Evolutionary conservation across 2,888 invertebrate genomes (phyloP), one percentile per base, ranked within the genome.

Genomic region (Drosophila birchii): DNA sequence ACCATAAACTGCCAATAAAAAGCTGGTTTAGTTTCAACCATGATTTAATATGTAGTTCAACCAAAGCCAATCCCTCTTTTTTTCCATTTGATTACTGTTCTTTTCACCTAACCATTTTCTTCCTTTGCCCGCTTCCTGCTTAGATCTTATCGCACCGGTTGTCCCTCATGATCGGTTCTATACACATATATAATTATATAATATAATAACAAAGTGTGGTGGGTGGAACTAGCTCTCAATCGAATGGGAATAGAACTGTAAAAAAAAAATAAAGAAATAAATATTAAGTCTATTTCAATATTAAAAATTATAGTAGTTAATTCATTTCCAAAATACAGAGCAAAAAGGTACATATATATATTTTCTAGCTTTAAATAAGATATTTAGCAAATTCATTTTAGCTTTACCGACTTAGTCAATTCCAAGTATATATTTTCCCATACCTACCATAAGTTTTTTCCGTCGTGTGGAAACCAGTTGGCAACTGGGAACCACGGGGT

Each of bases 131-230:
- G 70, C 45, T 67, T 67, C 67, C 67, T 67, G 67, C 39, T 67
- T 67, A 67, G 70, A 67, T 67, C n/a, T 47, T 70, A 67, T 67
- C 67, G 39, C 41, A 64, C 66, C 36, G 49, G 64, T 66, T 64
- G 64, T 64, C 64, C 49, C 64, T 43, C 64, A 49, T 29, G 64
- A 64, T 64, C 41, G 34, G 64, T 49, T 49, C 39, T 26, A 64
- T 12, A 34, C 20, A n/a, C 14, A 41, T 18, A 18, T 32, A 49
- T 41, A 64, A 49, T 66, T 64, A 36, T 34, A 51, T 51, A 51
- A 36, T 34, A 51, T 51, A 51, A 34, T 6, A 34, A 14, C 16
- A 20, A 8, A 32, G 66, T 64, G 23, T 23, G 66, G 64, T 64
- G 64, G 64, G 64, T 64, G 64, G 49, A 49, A 41, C 63, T 49